Base-by-base conservation (phyloP, 1,140 invertebrate genomes). In the Fopius arisanus region DNA sequence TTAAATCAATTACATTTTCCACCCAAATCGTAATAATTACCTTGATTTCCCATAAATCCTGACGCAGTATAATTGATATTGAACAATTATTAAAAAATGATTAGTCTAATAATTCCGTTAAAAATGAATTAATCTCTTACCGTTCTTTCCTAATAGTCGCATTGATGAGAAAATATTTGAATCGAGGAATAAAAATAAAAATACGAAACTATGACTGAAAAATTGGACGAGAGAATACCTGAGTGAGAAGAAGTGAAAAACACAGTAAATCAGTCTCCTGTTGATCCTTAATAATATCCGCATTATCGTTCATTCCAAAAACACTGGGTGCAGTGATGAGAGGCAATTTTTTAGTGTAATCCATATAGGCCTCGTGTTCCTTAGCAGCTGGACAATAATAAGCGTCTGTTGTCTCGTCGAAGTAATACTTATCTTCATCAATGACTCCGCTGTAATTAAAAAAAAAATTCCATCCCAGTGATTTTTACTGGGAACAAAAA, bases 231-330 rank as follows among this genome's bases (percentile, higher is more conserved):
- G 43, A 54, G 68, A 40, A 79, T 87, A 95, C 95, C 92, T 98
- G 95, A 37, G 96, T 97, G 1, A 95, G 84, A 26, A 97, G 86
- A 43, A 96, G 92, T 68, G 93, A 96, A 41, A 90, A 87, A 72
- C 98, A 93, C 19, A 98, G 82, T 63, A 94, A 88, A 73, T 93
- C 90, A 0, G 96, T 96, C 86, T 98, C 96, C 70, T 93, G 91
- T 86, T 97, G 94, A 84, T 98, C 96, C 89, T 97, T 98, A 76
- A 95, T 94, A 77, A 98, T 97, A 85, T 97, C 96, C 0, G 96
- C 97, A 88, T 98, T 98, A 72, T 94, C 91, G 85, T 98, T 92
- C 92, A 98, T 95, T 21, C 97, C 96, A 88, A 98, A 98, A 51
- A 98, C 94, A 78, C 92, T 92, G 0, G 97, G 96, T 59, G 92